Percentiles rank a stretch among this genome's conserved stretches.
Conservation (phyloP, 2,888 invertebrate species). For the Luperina nickerlii region DNA sequence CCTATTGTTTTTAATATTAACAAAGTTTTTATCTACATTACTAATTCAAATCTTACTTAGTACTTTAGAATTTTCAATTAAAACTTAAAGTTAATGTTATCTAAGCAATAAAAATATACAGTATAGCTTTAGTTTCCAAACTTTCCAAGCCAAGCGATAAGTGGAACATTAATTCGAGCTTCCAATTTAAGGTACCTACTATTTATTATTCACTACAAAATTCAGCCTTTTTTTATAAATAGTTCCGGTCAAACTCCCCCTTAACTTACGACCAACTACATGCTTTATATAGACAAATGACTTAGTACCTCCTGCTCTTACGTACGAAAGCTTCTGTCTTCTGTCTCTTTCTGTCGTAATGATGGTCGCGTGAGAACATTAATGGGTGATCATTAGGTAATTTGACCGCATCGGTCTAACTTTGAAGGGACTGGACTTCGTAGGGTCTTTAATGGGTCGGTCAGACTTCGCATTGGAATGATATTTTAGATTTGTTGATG, state of each 20-base stretch:
- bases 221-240: constrained; percentile 57
- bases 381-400: constrained; percentile 75
- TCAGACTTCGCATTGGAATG: constrained; percentile 47
- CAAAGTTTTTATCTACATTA: constrained; percentile 18
- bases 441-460: constrained; percentile 61
- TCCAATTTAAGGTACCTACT: constrained; percentile 44
- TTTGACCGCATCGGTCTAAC: constrained; percentile 70
- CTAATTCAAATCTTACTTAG: constrained; percentile 6
- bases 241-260: constrained; percentile 49
- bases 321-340: constrained; percentile 24
- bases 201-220: constrained; percentile 63
- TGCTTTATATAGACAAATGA: constrained; percentile 52
- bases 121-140: constrained; percentile 12
- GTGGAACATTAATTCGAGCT: constrained; percentile 35
- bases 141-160: constrained; percentile 11
- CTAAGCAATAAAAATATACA: constrained; percentile 21
- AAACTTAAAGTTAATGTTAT: constrained; percentile 19
- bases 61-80: constrained; percentile 25
- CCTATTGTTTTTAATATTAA: neutral
- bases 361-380: constrained; percentile 67
- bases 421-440: constrained; percentile 41
- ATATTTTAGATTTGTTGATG: constrained; percentile 60
- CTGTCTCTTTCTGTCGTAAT: constrained; percentile 61
- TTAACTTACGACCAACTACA: constrained; percentile 37
- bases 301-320: constrained; percentile 45